Percentiles rank a stretch among this genome's conserved stretches.
Evolutionary conservation across 2,113 vertebrate genomes (phyloP).

Genomic region (Tyrannus savana): DNA sequence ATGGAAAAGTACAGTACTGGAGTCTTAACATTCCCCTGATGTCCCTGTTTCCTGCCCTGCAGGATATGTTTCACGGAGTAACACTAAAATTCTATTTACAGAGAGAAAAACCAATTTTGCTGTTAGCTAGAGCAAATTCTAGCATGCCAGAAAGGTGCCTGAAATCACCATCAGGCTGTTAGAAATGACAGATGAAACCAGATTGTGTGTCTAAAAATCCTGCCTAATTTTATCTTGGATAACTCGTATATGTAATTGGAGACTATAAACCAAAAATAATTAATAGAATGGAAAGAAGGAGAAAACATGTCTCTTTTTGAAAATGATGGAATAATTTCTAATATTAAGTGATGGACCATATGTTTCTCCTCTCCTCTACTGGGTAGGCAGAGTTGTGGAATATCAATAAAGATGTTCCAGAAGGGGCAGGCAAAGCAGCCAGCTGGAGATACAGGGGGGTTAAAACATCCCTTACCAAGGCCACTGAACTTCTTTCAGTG

Average conservation of each 20-base stretch:
- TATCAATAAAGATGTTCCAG: constrained; percentile 23
- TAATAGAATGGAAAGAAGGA: constrained; percentile 25
- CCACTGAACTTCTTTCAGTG: background rate
- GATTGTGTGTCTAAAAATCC: constrained; percentile 38
- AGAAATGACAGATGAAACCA: constrained; percentile 53
- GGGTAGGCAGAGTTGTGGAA: background rate
- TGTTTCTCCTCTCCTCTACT: constrained; percentile 24
- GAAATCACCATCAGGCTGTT: constrained; percentile 42
- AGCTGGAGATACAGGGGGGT: background rate
- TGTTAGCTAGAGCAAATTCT: constrained; percentile 41
- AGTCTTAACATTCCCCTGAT: background rate
- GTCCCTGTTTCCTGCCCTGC: constrained; percentile 22
- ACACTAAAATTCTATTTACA: constrained; percentile 29
- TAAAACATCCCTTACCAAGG: background rate
- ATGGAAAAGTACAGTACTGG: background rate
- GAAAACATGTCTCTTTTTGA: background rate
- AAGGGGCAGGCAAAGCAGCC: background rate
- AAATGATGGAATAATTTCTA: constrained; percentile 46
- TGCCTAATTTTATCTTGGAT: constrained; percentile 41
- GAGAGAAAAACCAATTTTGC: background rate
- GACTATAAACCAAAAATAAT: constrained; percentile 32
- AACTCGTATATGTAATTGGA: background rate
- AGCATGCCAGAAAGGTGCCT: background rate
- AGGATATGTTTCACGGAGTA: constrained; percentile 15
- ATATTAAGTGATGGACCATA: constrained; percentile 43